phyloP scores from a whole-genome alignment of 2,888 invertebrate genomes.

The Tyria jacobaeae region DNA sequence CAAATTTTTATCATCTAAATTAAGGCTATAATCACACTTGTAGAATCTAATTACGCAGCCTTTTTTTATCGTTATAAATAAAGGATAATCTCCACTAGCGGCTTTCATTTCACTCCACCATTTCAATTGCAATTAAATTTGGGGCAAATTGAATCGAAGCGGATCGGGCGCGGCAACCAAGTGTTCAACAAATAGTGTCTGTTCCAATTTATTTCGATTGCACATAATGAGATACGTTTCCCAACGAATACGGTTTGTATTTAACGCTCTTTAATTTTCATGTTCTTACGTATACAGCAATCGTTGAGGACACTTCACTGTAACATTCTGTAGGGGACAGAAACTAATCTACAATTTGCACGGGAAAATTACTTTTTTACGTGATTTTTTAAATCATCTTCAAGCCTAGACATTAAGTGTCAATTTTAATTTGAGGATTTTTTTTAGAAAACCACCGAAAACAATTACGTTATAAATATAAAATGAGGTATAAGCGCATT shows the following conservation, averaged over 20 bases:
- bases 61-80: conserved; percentile 47
- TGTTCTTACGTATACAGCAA: conserved; percentile 62
- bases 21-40: conserved; percentile 30
- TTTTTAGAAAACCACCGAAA: conserved; percentile 1
- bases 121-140: conserved; percentile 83
- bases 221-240: conserved; percentile 81
- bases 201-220: conserved; percentile 79
- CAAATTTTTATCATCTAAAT: conserved; percentile 19
- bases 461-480: background rate
- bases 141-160: conserved; percentile 78
- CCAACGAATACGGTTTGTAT: conserved; percentile 68
- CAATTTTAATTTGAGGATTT: background rate
- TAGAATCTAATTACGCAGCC: conserved; percentile 49
- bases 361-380: conserved; percentile 36
- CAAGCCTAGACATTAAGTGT: conserved; percentile 37
- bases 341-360: conserved; percentile 44
- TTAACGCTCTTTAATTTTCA: conserved; percentile 74
- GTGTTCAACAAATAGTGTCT: conserved; percentile 84
- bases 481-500: background rate
- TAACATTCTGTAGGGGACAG: conserved; percentile 42
- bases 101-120: conserved; percentile 73
- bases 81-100: conserved; percentile 70
- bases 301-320: conserved; percentile 53
- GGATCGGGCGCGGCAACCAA: conserved; percentile 73
- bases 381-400: conserved; percentile 30